Evolutionary conservation across 2,888 invertebrate genomes (phyloP).

Genomic region (Standfussiana lucernea): DNA sequence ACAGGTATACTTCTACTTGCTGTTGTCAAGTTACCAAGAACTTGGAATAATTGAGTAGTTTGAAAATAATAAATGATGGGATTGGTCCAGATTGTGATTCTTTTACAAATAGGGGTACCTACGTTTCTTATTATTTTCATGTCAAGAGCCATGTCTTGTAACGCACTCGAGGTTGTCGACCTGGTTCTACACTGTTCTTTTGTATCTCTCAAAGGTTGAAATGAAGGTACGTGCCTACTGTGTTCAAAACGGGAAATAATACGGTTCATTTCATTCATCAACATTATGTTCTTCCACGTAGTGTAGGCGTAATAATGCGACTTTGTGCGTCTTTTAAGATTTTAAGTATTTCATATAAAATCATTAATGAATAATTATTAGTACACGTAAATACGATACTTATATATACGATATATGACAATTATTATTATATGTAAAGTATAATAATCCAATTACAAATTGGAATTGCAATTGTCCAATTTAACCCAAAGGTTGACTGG

Average conservation of each 20-base stretch:
- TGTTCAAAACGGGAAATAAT: constrained; percentile 88
- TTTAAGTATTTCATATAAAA: constrained; percentile 13
- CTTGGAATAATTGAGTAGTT: constrained; percentile 14
- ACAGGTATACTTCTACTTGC: not conserved
- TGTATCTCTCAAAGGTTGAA: constrained; percentile 84
- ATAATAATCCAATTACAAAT: too few relatives aligned
- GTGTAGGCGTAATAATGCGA: constrained; percentile 60
- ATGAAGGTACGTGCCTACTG: constrained; percentile 83
- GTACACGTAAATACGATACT: not conserved
- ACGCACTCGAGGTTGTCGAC: constrained; percentile 83
- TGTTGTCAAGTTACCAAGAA: constrained; percentile 7
- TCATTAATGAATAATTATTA: constrained; percentile 3
- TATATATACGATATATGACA: too few relatives aligned
- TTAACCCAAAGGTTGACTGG: too few relatives aligned
- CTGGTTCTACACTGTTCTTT: constrained; percentile 79
- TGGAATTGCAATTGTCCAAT: too few relatives aligned
- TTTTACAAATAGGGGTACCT: constrained; percentile 56
- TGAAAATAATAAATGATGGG: constrained; percentile 40
- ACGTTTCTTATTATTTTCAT: constrained; percentile 60
- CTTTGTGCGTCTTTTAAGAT: constrained; percentile 40
- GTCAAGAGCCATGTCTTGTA: constrained; percentile 78
- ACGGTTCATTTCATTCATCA: constrained; percentile 86
- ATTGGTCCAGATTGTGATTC: constrained; percentile 43
- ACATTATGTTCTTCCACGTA: constrained; percentile 63
- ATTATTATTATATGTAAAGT: too few relatives aligned